Base-by-base conservation (phyloP, 2,113 vertebrate genomes). In the Tricholaema leucomelas region DNA sequence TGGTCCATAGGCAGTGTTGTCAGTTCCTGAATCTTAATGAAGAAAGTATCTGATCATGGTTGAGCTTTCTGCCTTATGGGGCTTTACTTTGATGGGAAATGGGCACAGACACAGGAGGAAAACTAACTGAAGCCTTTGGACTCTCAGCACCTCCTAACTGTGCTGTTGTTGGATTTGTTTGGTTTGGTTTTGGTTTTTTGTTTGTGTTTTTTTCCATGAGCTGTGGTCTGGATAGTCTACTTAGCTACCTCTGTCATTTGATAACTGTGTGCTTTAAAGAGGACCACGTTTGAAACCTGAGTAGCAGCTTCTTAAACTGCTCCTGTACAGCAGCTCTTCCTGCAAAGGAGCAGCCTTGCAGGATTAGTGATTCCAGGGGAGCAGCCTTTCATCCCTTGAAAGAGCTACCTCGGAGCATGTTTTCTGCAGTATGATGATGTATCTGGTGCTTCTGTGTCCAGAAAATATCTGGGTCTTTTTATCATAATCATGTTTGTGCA, bases 391-490 rank as follows among this genome's bases (percentile, higher is more conserved):
- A 30, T 91, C 35, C 60, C 33, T 65, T 25, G 46, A 25, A 50
- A 28, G 54, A 69, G 42, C 20, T 79, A 69, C 54, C 54, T 67
- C 1, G 0, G 5, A 20, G 42, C 0, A 2, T 83, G 56, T 54
- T 85, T 67, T 76, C 61, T 38, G 54, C 48, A 14, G 1, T 7
- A 7, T 4, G 12, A 6, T 72, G 84, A 31, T 78, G 56, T 17
- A 35, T 44, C 33, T 70, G 75, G 55, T 65, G 59, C 59, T 92
- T 54, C 88, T 1, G 2, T 61, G 50, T 71, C 88, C 94, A 93
- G 92, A 69, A 91, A 81, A 78, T 86, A 92, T 83, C 92, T 94
- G 90, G 58, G 35, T 88, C 70, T 75, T 75, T 88, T 93, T 81
- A 69, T 64, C 73, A 66, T 90, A 94, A 95, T 87, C 60, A 4